Evolutionary conservation across 2,113 vertebrate genomes (phyloP).

Genomic region (Turdus rufiventris): DNA sequence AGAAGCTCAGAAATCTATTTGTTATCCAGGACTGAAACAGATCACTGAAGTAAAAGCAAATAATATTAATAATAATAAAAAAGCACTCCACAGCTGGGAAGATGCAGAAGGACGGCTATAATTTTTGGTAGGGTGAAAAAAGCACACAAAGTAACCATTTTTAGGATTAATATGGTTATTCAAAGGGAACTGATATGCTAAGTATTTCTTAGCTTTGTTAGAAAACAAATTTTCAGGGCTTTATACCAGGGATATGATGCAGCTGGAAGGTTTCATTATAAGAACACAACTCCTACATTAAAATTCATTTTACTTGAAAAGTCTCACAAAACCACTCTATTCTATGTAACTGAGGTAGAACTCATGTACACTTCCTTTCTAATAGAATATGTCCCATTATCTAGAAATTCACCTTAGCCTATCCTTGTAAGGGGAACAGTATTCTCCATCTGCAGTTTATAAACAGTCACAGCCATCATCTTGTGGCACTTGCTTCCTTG

Average conservation of each 20-base stretch:
- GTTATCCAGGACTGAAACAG: not conserved
- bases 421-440: not conserved
- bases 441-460: not conserved
- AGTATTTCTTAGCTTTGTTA: not conserved
- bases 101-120: not conserved
- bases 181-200: not conserved
- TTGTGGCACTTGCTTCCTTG: not conserved
- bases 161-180: not conserved
- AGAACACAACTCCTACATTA: not conserved
- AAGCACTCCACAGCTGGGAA: not conserved
- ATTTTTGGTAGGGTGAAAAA: not conserved
- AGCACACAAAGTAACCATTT: not conserved
- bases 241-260: not conserved
- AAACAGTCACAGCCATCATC: not conserved
- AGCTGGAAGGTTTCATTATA: not conserved
- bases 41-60: not conserved
- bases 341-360: not conserved
- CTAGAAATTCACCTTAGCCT: not conserved
- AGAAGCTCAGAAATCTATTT: constrained; percentile 1
- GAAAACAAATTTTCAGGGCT: not conserved
- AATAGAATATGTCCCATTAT: not conserved
- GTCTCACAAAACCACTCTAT: not conserved
- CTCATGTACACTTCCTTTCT: not conserved
- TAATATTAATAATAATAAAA: not conserved
- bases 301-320: not conserved